A percentile compares a stretch with the other conserved stretches of the same genome.
Evolutionary conservation across 1,140 invertebrate species (phyloP).

Genomic region (Tribolium madens): DNA sequence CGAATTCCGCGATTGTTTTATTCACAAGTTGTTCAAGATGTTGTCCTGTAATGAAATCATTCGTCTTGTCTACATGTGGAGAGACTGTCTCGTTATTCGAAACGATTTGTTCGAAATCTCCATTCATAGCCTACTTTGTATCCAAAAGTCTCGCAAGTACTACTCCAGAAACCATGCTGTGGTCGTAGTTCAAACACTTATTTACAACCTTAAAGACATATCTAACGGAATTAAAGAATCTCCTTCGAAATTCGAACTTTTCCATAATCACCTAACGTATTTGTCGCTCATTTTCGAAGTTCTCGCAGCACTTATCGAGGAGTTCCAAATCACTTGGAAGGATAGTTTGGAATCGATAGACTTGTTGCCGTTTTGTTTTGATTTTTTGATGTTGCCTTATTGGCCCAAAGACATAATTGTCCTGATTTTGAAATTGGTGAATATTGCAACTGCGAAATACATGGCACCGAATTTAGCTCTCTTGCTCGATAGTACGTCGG

Average conservation of each 20-base stretch:
- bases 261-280: not conserved
- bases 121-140: slow-evolving; percentile 70
- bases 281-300: slow-evolving; percentile 68
- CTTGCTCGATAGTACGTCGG: slow-evolving; percentile 72
- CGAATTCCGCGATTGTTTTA: slow-evolving; percentile 72
- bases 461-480: slow-evolving; percentile 79
- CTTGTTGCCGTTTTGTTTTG: not conserved
- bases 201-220: slow-evolving; percentile 75
- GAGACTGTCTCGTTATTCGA: slow-evolving; percentile 65
- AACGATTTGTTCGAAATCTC: slow-evolving; percentile 73
- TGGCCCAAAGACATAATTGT: slow-evolving; percentile 64
- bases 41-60: slow-evolving; percentile 72
- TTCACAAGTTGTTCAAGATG: slow-evolving; percentile 73
- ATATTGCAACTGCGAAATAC: slow-evolving; percentile 77
- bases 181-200: slow-evolving; percentile 76
- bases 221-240: slow-evolving; percentile 51
- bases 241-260: slow-evolving; percentile 43
- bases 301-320: slow-evolving; percentile 54
- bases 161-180: slow-evolving; percentile 75
- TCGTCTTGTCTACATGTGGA: slow-evolving; percentile 71
- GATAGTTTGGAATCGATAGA: slow-evolving; percentile 1
- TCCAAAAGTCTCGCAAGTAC: slow-evolving; percentile 66
- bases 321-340: slow-evolving; percentile 12
- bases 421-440: slow-evolving; percentile 74
- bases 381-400: not conserved